Conservation (phyloP, 2,888 invertebrate genomes). For the Selenia dentaria region DNA sequence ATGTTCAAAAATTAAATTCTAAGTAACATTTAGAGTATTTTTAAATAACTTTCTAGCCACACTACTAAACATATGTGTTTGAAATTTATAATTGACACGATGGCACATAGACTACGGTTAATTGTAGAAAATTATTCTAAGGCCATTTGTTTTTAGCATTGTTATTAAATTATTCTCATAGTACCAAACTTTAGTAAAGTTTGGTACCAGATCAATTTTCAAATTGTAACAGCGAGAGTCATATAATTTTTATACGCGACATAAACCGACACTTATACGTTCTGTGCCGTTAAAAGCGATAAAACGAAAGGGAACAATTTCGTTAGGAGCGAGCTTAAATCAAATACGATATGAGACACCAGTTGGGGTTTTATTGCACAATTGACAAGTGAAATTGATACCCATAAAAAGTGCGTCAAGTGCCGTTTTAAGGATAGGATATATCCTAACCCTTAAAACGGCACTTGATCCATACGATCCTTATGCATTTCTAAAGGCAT, state of each 20-base stretch:
- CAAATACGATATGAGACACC: constrained; percentile 49
- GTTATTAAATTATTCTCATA: too few species aligned
- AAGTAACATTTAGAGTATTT: too few species aligned
- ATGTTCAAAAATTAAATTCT: too few species aligned
- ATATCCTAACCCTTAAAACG: constrained; percentile 2
- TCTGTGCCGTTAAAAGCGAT: constrained; percentile 47
- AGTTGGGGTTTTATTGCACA: constrained; percentile 56
- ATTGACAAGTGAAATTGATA: constrained; percentile 61
- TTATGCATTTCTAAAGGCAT: constrained; percentile 4
- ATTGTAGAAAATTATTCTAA: too few species aligned
- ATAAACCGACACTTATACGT: constrained; percentile 34
- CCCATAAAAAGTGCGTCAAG: constrained; percentile 43
- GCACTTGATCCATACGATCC: too few species aligned
- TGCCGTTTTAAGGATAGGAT: constrained; percentile 6
- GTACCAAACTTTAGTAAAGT: too few species aligned
- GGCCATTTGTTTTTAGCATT: too few species aligned
- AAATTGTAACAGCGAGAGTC: constrained; percentile 31
- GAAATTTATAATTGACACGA: too few species aligned
- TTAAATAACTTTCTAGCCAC: too few species aligned
- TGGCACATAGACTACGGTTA: too few species aligned
- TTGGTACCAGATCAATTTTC: constrained; percentile 10
- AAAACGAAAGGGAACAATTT: constrained; percentile 54
- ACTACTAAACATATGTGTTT: too few species aligned
- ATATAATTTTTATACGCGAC: constrained; percentile 33
- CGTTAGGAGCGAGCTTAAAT: constrained; percentile 49